Evolutionary conservation across 2,113 vertebrate species (phyloP).

Genomic region (Solenodon paradoxus): DNA sequence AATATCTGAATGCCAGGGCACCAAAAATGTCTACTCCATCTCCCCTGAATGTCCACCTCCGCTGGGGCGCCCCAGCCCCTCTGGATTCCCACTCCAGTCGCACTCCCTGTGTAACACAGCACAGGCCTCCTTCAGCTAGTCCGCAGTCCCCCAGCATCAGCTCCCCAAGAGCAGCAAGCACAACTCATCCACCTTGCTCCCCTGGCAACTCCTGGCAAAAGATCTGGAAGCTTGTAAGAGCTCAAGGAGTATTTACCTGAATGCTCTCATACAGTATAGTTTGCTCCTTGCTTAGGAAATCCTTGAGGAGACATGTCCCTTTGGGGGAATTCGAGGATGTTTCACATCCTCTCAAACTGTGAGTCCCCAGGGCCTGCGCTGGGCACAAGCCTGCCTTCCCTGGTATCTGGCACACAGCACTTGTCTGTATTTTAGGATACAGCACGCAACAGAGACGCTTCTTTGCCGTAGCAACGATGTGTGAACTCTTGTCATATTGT

Average conservation of each 20-base stretch:
- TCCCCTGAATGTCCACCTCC: too few relatives aligned
- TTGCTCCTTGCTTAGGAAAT: not conserved
- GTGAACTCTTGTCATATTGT: not conserved
- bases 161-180: not conserved
- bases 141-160: accelerated
- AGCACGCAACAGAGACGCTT: not conserved
- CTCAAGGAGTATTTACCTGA: not conserved
- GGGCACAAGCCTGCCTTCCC: not conserved
- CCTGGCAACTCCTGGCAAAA: not conserved
- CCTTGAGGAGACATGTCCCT: not conserved
- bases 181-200: too few relatives aligned
- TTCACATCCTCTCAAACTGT: not conserved
- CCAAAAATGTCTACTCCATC: too few relatives aligned
- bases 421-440: not conserved
- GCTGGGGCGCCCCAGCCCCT: not conserved
- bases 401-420: not conserved
- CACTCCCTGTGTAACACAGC: accelerated
- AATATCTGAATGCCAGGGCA: not conserved
- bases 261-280: not conserved
- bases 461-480: not conserved
- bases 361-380: accelerated
- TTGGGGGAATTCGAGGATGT: not conserved
- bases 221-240: not conserved
- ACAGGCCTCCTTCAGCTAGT: too few relatives aligned
- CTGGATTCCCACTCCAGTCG: not conserved